These are phyloP conservation scores for Ranitomeya imitator DNA, from an alignment of 2,113 vertebrate species.

Conservation along the genomic window DNA sequence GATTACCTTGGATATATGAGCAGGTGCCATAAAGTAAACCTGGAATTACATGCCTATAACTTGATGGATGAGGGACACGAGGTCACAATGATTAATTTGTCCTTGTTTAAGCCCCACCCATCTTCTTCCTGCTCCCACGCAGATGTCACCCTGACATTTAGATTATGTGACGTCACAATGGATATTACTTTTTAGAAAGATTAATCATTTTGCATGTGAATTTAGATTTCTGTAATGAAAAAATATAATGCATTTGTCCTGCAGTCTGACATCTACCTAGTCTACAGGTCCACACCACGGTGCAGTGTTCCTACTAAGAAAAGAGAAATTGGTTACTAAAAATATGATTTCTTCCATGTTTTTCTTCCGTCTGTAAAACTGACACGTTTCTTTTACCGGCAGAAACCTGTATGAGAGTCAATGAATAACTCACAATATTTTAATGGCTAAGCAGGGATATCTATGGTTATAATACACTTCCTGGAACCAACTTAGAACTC, in stretches of 20 bases:
- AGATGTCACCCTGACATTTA: slow-evolving; percentile 33
- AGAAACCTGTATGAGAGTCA: neutral
- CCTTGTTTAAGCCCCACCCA: slow-evolving; percentile 23
- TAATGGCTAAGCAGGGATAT: neutral
- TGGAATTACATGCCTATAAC: neutral
- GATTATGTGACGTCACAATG: neutral
- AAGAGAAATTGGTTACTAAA: slow-evolving; percentile 30
- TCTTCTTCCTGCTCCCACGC: slow-evolving; percentile 26
- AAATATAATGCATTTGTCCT: neutral
- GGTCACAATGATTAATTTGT: slow-evolving; percentile 34
- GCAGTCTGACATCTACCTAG: neutral
- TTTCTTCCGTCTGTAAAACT: neutral
- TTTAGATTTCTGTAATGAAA: neutral
- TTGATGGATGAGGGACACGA: slow-evolving; percentile 9
- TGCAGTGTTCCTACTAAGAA: neutral
- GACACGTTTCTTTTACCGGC: slow-evolving; percentile 18
- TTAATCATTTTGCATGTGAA: neutral
- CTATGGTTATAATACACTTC: neutral
- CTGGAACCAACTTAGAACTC: neutral
- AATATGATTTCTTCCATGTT: slow-evolving; percentile 18
- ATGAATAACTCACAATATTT: neutral
- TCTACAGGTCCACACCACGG: neutral
- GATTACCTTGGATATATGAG: slow-evolving; percentile 17
- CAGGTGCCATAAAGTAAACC: neutral
- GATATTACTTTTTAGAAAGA: neutral